Evolutionary conservation across 2,888 invertebrate species (phyloP).

Genomic region (Mechanitis messenoides): DNA sequence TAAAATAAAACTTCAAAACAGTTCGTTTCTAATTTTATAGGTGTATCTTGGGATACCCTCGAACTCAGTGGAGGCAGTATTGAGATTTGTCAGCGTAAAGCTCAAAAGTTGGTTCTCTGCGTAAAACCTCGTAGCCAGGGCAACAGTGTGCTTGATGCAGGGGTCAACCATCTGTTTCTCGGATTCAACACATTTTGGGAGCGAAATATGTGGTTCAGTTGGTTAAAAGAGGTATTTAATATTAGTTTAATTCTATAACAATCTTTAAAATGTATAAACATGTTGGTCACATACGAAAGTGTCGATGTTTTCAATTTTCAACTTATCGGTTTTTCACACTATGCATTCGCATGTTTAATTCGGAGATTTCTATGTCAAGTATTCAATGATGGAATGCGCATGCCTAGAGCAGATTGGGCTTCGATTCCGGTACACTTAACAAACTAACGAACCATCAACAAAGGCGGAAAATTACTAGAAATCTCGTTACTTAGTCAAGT

Average conservation of each 20-base stretch:
- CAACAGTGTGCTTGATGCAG: conserved; percentile 50
- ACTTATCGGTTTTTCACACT: background rate
- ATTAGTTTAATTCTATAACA: background rate
- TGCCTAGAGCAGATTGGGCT: conserved; percentile 49
- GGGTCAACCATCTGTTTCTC: conserved; percentile 76
- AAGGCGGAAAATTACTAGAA: conserved; percentile 63
- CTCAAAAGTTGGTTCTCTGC: conserved; percentile 63
- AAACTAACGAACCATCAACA: conserved; percentile 64
- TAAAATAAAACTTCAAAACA: background rate
- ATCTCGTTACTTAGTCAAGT: conserved; percentile 52
- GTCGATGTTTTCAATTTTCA: too few species aligned
- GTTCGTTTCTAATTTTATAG: conserved; percentile 40
- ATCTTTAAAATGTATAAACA: background rate
- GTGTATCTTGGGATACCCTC: conserved; percentile 58
- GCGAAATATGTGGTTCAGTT: conserved; percentile 79
- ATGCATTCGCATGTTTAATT: background rate
- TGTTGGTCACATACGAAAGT: background rate
- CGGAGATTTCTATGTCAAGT: conserved; percentile 1
- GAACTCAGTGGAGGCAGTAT: conserved; percentile 66
- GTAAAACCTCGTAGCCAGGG: conserved; percentile 64
- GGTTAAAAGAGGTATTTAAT: conserved; percentile 78
- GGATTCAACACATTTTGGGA: conserved; percentile 82
- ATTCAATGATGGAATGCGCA: conserved; percentile 17
- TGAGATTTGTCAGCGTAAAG: conserved; percentile 64
- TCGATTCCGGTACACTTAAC: conserved; percentile 72